Evolutionary conservation across 1,140 invertebrate species (phyloP), one percentile per base, ranked within the genome.

Genomic region (Tribolium castaneum): DNA sequence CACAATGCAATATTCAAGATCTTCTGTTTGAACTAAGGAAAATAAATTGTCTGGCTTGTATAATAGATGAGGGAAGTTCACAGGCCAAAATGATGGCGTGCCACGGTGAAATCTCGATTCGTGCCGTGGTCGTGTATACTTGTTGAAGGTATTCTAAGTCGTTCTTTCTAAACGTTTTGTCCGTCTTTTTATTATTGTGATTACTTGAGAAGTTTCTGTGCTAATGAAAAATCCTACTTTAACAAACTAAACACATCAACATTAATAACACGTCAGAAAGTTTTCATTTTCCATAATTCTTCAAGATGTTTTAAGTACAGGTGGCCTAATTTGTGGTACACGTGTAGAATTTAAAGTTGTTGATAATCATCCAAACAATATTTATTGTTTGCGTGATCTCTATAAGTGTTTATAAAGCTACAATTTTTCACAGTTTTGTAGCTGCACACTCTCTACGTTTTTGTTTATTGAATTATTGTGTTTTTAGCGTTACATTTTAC

Each of bases 1-100:
- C 79, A 79, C 75, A 79, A 82, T 82, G 81, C 78, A 82, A 82
- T 82, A 82, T 82, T 82, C 80, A 82, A 79, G 80, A 81, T 81
- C 78, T 79, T 76, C 80, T 79, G 78, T 82, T 82, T 81, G 76
- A 82, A 79, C 81, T 82, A 82, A 81, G 76, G 81, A 81, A 82
- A 82, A 82, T 82, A 82, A 82, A 82, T 82, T 82, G 81, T 82
- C 80, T 80, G 79, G 79, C 78, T 79, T 82, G 81, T 82, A 82
- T 82, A 82, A 82, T 82, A 78, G 81, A 82, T 82, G 81, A 80
- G 77, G 77, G 76, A 76, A 77, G 76, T 77, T 77, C 80, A 77
- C 51, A 70, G 71, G 74, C 70, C 73, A 76, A 78, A 77, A 72
- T 74, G 80, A 80, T 81, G 78, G 80, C 80, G 78, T 80, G 78